Percentiles rank a stretch among this genome's conserved stretches.
These are phyloP conservation scores for Pyxicephalus adspersus DNA, from an alignment of 2,113 vertebrate species.

Conservation along the genomic window DNA sequence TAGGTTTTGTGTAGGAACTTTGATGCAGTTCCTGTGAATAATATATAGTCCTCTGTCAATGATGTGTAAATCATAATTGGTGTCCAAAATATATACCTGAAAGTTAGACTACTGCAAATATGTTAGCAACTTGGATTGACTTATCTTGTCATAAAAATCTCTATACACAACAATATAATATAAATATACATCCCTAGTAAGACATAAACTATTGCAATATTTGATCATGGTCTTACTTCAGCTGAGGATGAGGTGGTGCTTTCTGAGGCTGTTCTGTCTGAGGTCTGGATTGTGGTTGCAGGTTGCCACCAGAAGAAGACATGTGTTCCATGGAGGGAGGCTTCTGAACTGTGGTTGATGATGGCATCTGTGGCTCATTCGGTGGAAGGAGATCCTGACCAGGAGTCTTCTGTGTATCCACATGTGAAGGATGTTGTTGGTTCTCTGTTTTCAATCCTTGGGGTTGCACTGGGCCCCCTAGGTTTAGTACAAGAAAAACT, in stretches of 20 bases:
- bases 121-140: no score
- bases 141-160: no score
- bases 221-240: constrained; percentile 86
- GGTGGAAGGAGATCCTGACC: constrained; percentile 62
- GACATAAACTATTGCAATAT: not conserved
- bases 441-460: constrained; percentile 85
- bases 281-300: constrained; percentile 77
- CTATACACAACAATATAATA: no score
- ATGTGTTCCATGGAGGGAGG: constrained; percentile 82
- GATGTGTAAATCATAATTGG: no score
- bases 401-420: constrained; percentile 71
- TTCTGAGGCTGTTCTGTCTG: constrained; percentile 77
- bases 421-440: constrained; percentile 78
- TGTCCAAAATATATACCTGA: no score
- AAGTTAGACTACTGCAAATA: no score
- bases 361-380: constrained; percentile 43
- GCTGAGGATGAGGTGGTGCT: constrained; percentile 89
- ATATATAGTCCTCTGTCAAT: no score
- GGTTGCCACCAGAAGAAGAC: constrained; percentile 76
- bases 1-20: no score
- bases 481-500: constrained; percentile 82
- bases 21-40: no score
- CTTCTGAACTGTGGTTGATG: constrained; percentile 79
- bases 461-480: constrained; percentile 92
- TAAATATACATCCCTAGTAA: no score